A percentile compares a stretch with the other conserved stretches of the same genome.
Evolutionary conservation across 1,140 invertebrate genomes (phyloP).

Genomic region (Melanaphis sacchari): DNA sequence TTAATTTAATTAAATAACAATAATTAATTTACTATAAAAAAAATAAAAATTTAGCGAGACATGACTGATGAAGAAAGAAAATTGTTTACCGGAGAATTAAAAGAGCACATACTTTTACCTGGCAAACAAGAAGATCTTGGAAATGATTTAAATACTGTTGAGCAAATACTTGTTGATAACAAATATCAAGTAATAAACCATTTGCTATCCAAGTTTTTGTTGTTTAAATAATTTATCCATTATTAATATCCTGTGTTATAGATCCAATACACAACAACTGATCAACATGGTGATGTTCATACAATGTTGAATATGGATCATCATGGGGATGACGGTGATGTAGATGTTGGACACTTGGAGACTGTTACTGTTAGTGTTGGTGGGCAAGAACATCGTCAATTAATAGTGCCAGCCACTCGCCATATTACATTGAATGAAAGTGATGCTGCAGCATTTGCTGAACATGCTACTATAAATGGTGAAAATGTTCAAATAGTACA

Average conservation of each 20-base stretch:
- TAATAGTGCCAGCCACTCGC: constrained; percentile 56
- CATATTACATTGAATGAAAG: constrained; percentile 56
- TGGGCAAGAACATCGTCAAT: constrained; percentile 54
- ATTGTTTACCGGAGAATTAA: constrained; percentile 68
- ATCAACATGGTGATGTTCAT: constrained; percentile 43
- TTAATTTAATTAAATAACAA: neutral
- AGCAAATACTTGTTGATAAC: constrained; percentile 67
- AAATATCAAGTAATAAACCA: constrained; percentile 63
- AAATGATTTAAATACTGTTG: constrained; percentile 62
- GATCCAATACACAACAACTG: constrained; percentile 47
- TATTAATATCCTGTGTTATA: neutral
- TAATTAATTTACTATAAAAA: neutral
- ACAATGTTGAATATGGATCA: constrained; percentile 55
- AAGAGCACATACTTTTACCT: constrained; percentile 68
- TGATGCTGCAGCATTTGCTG: constrained; percentile 57
- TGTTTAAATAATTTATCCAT: constrained; percentile 14
- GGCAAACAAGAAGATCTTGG: constrained; percentile 61
- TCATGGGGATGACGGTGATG: constrained; percentile 49
- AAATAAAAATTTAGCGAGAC: constrained; percentile 33
- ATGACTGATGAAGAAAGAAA: constrained; percentile 64
- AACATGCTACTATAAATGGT: constrained; percentile 60
- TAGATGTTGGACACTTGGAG: constrained; percentile 56
- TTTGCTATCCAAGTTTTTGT: neutral
- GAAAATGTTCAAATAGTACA: constrained; percentile 62
- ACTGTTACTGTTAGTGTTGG: constrained; percentile 53